These are phyloP conservation scores for Manacus vitellinus DNA, from an alignment of 2,113 vertebrate species.

Conservation along the genomic window DNA sequence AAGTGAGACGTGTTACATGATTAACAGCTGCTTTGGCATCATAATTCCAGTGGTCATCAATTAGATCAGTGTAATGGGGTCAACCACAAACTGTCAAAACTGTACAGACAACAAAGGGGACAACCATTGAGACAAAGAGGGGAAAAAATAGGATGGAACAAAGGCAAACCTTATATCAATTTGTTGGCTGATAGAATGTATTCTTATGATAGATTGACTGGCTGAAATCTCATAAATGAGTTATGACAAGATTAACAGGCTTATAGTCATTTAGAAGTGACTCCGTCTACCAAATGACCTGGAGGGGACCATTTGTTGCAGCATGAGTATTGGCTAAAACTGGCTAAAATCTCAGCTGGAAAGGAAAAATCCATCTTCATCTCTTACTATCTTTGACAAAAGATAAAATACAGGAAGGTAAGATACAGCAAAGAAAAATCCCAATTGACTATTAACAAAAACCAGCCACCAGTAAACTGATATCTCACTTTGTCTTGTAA, in stretches of 20 bases:
- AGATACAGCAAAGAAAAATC: not conserved
- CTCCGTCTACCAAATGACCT: not conserved
- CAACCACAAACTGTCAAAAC: constrained; percentile 9
- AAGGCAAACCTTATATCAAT: not conserved
- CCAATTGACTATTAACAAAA: not conserved
- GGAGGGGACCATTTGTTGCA: not conserved
- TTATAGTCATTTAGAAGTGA: not conserved
- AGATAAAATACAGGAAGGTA: not conserved
- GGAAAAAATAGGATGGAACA: not conserved
- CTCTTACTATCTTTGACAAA: not conserved
- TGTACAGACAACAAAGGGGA: not conserved
- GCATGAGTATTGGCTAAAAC: not conserved
- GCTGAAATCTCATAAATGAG: not conserved
- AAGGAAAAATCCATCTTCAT: not conserved
- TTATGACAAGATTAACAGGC: not conserved
- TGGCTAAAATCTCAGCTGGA: not conserved
- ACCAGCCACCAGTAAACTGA: not conserved
- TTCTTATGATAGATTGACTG: not conserved
- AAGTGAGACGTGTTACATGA: constrained; percentile 20
- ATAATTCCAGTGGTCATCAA: constrained; percentile 1
- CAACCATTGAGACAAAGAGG: not conserved
- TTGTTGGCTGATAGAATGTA: not conserved
- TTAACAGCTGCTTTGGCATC: constrained; percentile 4
- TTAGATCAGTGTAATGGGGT: not conserved
- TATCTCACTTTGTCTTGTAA: not conserved